These are phyloP conservation scores for Piscicola geometra DNA, from an alignment of 2,888 invertebrate species.

Conservation along the genomic window DNA sequence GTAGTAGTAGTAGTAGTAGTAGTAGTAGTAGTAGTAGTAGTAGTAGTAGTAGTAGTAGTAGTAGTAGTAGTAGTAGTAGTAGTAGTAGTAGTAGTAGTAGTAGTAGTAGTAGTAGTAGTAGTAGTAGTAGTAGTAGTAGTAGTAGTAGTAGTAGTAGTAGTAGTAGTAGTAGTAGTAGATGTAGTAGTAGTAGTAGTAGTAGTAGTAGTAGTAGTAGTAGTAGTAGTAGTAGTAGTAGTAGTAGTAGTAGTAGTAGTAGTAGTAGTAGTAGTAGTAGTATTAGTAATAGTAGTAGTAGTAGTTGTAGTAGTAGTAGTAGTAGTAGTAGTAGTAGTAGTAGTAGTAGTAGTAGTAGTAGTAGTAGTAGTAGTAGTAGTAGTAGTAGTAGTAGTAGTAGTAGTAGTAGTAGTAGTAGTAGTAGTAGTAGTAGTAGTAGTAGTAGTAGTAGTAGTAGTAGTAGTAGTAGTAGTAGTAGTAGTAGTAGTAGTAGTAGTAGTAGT, in stretches of 20 bases:
- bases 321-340: conserved; percentile 13
- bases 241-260: conserved; percentile 37
- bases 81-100: conserved; percentile 34
- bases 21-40: conserved; percentile 30
- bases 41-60: conserved; percentile 34
- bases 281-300: no score
- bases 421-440: conserved; percentile 34
- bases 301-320: conserved; percentile 15
- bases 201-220: conserved; percentile 36
- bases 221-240: conserved; percentile 31
- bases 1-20: conserved; percentile 16
- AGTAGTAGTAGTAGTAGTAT: conserved; percentile 31
- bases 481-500: conserved; percentile 29
- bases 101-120: conserved; percentile 30
- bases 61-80: conserved; percentile 34
- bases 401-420: conserved; percentile 27
- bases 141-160: conserved; percentile 37
- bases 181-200: conserved; percentile 38
- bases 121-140: conserved; percentile 38
- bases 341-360: conserved; percentile 14
- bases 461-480: conserved; percentile 35
- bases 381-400: conserved; percentile 12
- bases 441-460: conserved; percentile 34
- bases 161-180: conserved; percentile 27
- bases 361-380: conserved; percentile 17